Percentiles rank a stretch among this genome's conserved stretches.
These are phyloP conservation scores for Cremastinae sp. DNA, from an alignment of 2,888 invertebrate genomes.

Conservation along the genomic window DNA sequence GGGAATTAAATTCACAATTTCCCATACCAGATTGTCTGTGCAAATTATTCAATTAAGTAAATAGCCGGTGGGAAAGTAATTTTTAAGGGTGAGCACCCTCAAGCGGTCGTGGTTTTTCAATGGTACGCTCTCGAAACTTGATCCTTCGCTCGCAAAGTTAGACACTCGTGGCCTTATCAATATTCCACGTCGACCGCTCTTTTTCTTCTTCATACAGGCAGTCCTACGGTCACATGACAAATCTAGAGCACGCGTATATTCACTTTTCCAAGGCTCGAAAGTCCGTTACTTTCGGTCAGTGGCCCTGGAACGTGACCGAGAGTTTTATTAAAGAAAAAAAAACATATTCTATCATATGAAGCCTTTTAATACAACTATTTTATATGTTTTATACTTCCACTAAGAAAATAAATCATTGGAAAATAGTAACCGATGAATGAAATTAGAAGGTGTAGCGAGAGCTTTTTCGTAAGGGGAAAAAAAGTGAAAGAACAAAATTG, in stretches of 20 bases:
- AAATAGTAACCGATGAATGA: too few species aligned
- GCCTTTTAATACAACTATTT: too few species aligned
- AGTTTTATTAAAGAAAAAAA: conserved; percentile 3
- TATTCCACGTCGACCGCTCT: conserved; percentile 36
- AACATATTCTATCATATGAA: neutral
- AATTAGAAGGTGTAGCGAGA: too few species aligned
- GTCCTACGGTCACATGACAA: conserved; percentile 1
- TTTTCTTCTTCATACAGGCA: conserved; percentile 7
- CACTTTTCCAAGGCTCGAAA: conserved; percentile 23
- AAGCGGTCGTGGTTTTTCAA: conserved; percentile 31
- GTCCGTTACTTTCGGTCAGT: conserved; percentile 19
- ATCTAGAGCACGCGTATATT: conserved; percentile 18
- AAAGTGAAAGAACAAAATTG: too few species aligned
- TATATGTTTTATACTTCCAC: too few species aligned
- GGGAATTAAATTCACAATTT: conserved; percentile 19
- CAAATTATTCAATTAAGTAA: conserved; percentile 43
- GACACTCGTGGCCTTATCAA: conserved; percentile 37
- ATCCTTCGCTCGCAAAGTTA: conserved; percentile 23
- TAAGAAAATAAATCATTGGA: too few species aligned
- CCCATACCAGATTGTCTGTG: neutral
- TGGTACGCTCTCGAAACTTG: conserved; percentile 33
- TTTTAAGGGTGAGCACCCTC: conserved; percentile 16
- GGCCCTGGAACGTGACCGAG: conserved; percentile 9
- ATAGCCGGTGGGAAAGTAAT: conserved; percentile 13
- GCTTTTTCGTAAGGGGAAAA: too few species aligned